A percentile compares a stretch with the other conserved stretches of the same genome.
phyloP scores from a whole-genome alignment of 30 jellyfish, hydroid and myxozoan species.

The Cassiopea xamachana region DNA sequence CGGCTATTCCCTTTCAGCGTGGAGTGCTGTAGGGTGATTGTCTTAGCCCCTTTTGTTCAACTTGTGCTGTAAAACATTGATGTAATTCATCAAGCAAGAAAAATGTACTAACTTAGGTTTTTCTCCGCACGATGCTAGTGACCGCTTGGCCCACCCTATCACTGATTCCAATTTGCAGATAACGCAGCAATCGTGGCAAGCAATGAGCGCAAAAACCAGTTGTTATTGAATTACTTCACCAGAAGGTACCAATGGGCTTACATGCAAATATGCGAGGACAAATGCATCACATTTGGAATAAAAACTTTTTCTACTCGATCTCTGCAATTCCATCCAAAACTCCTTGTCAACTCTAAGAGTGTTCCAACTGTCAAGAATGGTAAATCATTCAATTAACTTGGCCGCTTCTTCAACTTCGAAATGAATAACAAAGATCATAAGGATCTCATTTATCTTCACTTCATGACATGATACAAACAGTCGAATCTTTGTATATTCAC shows the following conservation, averaged over 20 bases:
- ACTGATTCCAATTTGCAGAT: not conserved
- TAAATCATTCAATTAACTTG: not conserved
- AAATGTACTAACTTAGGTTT: not conserved
- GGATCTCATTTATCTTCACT: no score
- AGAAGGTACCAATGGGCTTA: not conserved
- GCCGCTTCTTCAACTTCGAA: not conserved
- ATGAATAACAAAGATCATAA: no score
- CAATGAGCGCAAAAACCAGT: not conserved
- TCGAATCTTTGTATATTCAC: no score
- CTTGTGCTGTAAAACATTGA: not conserved
- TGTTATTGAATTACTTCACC: not conserved
- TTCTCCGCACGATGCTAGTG: not conserved
- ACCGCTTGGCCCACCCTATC: not conserved
- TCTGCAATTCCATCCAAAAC: not conserved
- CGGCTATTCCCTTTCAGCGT: slow-evolving; percentile 1
- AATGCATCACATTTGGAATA: not conserved
- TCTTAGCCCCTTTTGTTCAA: slow-evolving; percentile 25
- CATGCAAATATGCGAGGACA: not conserved
- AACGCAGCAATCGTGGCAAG: not conserved
- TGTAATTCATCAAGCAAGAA: slow-evolving; percentile 3
- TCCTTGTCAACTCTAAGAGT: not conserved
- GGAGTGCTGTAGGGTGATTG: slow-evolving; percentile 48
- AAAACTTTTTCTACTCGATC: not conserved
- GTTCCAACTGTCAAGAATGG: not conserved
- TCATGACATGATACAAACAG: no score